Conservation (phyloP, 2,888 invertebrate species). For the Limnephilus rhombicus region DNA sequence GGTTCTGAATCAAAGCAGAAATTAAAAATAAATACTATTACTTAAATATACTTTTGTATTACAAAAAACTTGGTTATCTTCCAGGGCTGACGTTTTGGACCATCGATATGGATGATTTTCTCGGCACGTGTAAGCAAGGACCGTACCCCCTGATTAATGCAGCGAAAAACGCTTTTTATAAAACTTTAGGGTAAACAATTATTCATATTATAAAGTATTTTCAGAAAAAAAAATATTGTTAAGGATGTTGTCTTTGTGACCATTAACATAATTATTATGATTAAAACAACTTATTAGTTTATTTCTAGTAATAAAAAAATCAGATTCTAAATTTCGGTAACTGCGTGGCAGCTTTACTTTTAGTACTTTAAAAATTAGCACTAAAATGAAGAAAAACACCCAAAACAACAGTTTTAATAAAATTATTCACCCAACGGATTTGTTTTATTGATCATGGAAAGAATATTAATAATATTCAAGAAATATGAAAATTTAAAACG, state of each 20-base stretch:
- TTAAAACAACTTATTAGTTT: not conserved
- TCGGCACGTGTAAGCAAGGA: not conserved
- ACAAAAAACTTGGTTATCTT: not conserved
- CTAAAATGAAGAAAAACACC: too few relatives aligned
- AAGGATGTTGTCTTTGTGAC: not conserved
- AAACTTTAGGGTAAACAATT: not conserved
- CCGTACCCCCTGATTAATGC: not conserved
- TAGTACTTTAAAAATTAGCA: too few relatives aligned
- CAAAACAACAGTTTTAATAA: too few relatives aligned
- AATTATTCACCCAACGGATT: too few relatives aligned
- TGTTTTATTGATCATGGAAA: too few relatives aligned
- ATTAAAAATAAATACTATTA: too few relatives aligned
- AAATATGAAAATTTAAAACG: too few relatives aligned
- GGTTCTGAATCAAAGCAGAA: too few relatives aligned
- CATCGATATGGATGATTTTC: slow-evolving; percentile 19
- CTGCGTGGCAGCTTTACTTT: too few relatives aligned
- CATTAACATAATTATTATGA: not conserved
- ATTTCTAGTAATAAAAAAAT: too few relatives aligned
- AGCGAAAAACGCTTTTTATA: not conserved
- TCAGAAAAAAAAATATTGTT: not conserved
- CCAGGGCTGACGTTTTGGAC: slow-evolving; percentile 29
- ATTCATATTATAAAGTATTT: not conserved
- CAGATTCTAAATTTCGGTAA: too few relatives aligned
- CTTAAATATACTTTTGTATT: not conserved
- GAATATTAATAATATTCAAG: too few relatives aligned